Evolutionary conservation across 2,888 invertebrate genomes (phyloP), one percentile per base, ranked within the genome.

Genomic region (Deilephila elpenor): DNA sequence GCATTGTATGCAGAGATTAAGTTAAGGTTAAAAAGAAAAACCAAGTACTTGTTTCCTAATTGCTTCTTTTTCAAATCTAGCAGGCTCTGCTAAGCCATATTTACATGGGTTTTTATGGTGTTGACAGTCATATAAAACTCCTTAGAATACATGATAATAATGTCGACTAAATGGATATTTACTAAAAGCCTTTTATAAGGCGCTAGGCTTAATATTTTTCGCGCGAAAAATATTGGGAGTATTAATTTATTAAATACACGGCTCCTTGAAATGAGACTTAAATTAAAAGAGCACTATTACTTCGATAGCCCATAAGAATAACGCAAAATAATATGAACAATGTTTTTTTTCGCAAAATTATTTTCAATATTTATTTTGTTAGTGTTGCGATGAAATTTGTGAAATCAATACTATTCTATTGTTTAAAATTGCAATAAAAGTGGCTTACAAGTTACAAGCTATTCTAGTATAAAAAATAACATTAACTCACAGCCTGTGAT

Each of bases 401-500:
- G 32, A 62, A 32, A 17, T 7, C 19, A 17, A 34, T 2, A 7
- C 34, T 17, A 29, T 11, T 14, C 25, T 60, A 29, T 5, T 29
- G 29, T 61, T 19, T 17, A 17, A 17, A 17, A 61, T 61, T 61
- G 34, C 34, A 32, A 32, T 25, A 25, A 34, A 17, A 34, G 32
- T 62, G 14, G 17, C 8, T 62, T 64, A 20, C 7, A 14, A 17
- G 34, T 62, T 64, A 20, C 7, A 14, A 17, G 34, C 5, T 64
- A 44, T 44, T 19, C 25, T 70, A 29, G 29, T 2, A 71, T 3
- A 59, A 3, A n/a, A n/a, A 53, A 53, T 6, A 8, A 37, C 37
- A 61, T 72, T 73, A 64, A 86, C 95, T 95, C 88, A 96, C 96
- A 95, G 93, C 85, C 86, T 94, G 91, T 93, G 95, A 92, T 95